Evolutionary conservation across 2,113 vertebrate species (phyloP).

Genomic region (Galemys pyrenaicus): DNA sequence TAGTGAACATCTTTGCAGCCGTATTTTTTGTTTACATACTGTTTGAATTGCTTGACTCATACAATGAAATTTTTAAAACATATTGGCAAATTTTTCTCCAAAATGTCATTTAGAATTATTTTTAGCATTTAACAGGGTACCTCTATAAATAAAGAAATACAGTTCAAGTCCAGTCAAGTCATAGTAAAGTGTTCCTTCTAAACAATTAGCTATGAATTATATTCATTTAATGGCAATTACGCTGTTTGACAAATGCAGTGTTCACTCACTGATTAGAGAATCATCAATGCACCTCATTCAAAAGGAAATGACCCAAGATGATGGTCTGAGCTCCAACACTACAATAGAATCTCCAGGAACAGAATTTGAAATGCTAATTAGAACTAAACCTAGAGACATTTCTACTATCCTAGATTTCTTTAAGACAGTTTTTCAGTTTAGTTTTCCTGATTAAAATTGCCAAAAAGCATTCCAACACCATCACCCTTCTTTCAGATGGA

Average conservation of each 20-base stretch:
- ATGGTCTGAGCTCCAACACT: not conserved
- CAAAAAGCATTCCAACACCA: not conserved
- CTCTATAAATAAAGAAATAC: not conserved
- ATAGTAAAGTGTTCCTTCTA: conserved; percentile 20
- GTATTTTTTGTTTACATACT: not conserved
- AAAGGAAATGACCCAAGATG: not conserved
- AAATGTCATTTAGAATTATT: conserved; percentile 14
- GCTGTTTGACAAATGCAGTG: not conserved
- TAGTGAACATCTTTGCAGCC: not conserved
- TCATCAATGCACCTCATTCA: not conserved
- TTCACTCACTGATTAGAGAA: not conserved
- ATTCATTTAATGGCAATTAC: not conserved
- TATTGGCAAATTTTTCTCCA: not conserved
- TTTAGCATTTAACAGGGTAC: not conserved
- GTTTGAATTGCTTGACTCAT: not conserved
- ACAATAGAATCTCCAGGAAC: not conserved
- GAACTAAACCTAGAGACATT: conserved; percentile 21
- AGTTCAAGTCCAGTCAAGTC: conserved; percentile 34
- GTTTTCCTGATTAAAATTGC: not conserved
- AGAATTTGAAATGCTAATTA: conserved; percentile 7
- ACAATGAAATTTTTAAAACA: not conserved
- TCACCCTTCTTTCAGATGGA: not conserved
- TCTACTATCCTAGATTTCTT: not conserved
- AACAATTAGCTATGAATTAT: conserved; percentile 28
- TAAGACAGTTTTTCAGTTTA: not conserved